These are phyloP conservation scores for Uromys caudimaculatus DNA, from an alignment of 2,797 vertebrate species.

Conservation along the genomic window DNA sequence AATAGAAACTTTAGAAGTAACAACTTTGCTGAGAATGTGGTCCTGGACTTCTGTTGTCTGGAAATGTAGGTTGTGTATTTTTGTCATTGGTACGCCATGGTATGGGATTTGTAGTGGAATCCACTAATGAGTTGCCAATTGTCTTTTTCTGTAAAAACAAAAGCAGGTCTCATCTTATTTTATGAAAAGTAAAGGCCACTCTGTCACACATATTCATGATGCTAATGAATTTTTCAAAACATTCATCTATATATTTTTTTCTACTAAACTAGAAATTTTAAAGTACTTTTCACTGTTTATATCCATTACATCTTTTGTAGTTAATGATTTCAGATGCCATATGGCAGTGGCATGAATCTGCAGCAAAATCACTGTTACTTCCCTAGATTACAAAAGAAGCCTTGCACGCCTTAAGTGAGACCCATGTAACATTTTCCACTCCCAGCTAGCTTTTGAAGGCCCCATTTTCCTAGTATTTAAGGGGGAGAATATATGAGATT, in stretches of 20 bases:
- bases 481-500: neutral
- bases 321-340: neutral
- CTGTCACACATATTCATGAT: neutral
- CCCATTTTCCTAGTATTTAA: neutral
- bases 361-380: neutral
- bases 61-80: neutral
- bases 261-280: neutral
- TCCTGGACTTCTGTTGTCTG: neutral
- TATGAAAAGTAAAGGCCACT: slow-evolving; percentile 13
- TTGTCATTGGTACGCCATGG: neutral
- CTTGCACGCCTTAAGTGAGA: neutral
- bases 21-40: neutral
- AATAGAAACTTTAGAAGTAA: neutral
- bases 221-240: neutral
- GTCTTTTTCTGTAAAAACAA: slow-evolving; percentile 3
- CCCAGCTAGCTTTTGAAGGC: neutral
- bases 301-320: neutral
- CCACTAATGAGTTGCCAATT: neutral
- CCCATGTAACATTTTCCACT: neutral
- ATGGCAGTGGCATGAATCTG: neutral
- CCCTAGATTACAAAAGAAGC: neutral
- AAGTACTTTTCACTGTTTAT: neutral
- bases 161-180: neutral
- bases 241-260: neutral
- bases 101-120: neutral